phyloP scores from a whole-genome alignment of 2,797 vertebrate genomes.

The Mustela erminea region DNA sequence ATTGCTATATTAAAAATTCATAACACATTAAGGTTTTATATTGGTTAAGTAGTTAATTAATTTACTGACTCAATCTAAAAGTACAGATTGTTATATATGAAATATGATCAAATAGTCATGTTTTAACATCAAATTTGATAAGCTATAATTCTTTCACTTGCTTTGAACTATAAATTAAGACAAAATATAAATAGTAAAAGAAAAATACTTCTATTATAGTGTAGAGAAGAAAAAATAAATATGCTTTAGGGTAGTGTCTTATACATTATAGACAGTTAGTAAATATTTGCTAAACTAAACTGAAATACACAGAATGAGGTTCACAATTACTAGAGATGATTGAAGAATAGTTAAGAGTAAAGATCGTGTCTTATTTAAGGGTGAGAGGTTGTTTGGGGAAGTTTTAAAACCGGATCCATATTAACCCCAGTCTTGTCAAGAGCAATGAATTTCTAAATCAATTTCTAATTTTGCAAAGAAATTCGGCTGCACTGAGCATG shows the following conservation, averaged over 20 bases:
- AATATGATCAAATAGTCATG: slow-evolving; percentile 62
- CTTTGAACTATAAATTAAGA: slow-evolving; percentile 58
- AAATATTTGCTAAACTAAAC: slow-evolving; percentile 40
- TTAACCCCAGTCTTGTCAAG: background rate
- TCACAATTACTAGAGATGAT: background rate
- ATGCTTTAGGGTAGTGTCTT: background rate
- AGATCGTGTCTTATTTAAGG: background rate
- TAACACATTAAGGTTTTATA: slow-evolving; percentile 70
- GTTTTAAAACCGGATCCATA: slow-evolving; percentile 6
- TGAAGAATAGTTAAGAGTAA: background rate
- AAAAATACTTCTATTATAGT: slow-evolving; percentile 38
- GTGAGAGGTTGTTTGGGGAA: background rate
- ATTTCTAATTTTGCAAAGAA: slow-evolving; percentile 51
- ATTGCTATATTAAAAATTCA: slow-evolving; percentile 70
- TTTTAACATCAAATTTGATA: slow-evolving; percentile 59
- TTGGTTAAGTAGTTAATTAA: slow-evolving; percentile 73
- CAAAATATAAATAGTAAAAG: slow-evolving; percentile 33
- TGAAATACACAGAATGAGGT: slow-evolving; percentile 2
- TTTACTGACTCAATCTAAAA: slow-evolving; percentile 67
- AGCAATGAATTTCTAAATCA: slow-evolving; percentile 3
- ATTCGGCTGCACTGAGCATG: background rate
- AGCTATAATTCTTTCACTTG: slow-evolving; percentile 47
- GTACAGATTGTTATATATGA: slow-evolving; percentile 56
- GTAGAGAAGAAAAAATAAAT: background rate
- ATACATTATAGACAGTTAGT: background rate